phyloP scores from a whole-genome alignment of 2,888 invertebrate species.

The Synanthedon vespiformis region DNA sequence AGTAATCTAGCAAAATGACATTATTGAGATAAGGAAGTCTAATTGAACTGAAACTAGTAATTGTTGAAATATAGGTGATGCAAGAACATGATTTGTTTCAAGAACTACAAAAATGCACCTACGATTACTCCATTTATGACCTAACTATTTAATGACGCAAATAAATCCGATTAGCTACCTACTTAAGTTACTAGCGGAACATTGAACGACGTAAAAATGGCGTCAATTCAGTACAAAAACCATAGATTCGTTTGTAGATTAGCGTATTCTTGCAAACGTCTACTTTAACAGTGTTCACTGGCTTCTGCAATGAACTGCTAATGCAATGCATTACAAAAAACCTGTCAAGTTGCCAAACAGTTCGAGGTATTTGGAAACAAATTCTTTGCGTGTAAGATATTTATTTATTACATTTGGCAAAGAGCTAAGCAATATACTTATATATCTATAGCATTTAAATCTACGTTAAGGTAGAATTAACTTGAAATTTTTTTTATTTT shows the following conservation, averaged over 20 bases:
- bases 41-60: background rate
- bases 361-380: background rate
- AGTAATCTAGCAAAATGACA: slow-evolving; percentile 2
- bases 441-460: too few species aligned
- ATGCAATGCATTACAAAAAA: slow-evolving; percentile 16
- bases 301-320: slow-evolving; percentile 13
- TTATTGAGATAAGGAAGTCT: slow-evolving; percentile 2
- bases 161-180: too few species aligned
- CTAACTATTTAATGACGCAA: too few species aligned
- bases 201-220: too few species aligned
- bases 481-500: too few species aligned
- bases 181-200: too few species aligned
- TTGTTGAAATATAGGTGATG: background rate
- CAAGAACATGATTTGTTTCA: background rate
- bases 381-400: background rate
- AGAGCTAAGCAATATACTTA: background rate
- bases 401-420: background rate
- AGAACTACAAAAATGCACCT: too few species aligned
- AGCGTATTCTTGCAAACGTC: background rate
- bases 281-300: background rate
- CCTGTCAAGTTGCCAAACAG: slow-evolving; percentile 20
- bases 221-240: too few species aligned
- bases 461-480: too few species aligned
- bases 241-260: too few species aligned
- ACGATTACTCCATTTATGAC: too few species aligned